Evolutionary conservation across 2,888 invertebrate genomes (phyloP).

Genomic region (Stenichneumon culpator): DNA sequence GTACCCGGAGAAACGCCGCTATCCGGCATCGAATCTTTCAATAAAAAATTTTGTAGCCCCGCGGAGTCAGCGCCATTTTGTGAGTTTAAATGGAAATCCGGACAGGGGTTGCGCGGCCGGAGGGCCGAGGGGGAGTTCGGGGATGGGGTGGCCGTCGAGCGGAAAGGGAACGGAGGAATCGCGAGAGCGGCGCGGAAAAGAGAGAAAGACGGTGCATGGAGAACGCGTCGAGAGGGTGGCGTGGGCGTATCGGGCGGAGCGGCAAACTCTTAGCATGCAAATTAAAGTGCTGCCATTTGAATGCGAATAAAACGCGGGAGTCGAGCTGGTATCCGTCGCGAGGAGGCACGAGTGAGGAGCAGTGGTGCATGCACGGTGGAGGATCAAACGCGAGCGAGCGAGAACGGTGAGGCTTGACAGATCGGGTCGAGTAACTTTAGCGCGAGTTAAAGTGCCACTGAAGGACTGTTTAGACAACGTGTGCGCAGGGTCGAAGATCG

Average conservation of each 20-base stretch:
- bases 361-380: background rate
- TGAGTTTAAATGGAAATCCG: conserved; percentile 85
- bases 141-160: conserved; percentile 27
- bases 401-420: conserved; percentile 76
- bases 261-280: conserved; percentile 85
- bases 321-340: conserved; percentile 59
- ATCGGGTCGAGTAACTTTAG: conserved; percentile 72
- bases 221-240: conserved; percentile 70
- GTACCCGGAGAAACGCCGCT: conserved; percentile 68
- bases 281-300: conserved; percentile 85
- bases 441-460: conserved; percentile 74
- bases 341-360: conserved; percentile 37
- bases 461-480: conserved; percentile 4
- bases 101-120: conserved; percentile 65
- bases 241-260: conserved; percentile 71
- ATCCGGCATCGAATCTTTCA: conserved; percentile 84
- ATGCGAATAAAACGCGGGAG: conserved; percentile 84
- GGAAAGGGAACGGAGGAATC: conserved; percentile 41
- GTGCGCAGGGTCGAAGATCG: conserved; percentile 15
- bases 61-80: conserved; percentile 85
- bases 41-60: conserved; percentile 85
- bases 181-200: conserved; percentile 52
- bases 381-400: conserved; percentile 43
- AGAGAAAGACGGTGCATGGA: conserved; percentile 39
- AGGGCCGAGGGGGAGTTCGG: conserved; percentile 42